Percentiles rank a stretch among this genome's conserved stretches.
Evolutionary conservation across 2,797 vertebrate genomes (phyloP).

Genomic region (Sciurus vulgaris): DNA sequence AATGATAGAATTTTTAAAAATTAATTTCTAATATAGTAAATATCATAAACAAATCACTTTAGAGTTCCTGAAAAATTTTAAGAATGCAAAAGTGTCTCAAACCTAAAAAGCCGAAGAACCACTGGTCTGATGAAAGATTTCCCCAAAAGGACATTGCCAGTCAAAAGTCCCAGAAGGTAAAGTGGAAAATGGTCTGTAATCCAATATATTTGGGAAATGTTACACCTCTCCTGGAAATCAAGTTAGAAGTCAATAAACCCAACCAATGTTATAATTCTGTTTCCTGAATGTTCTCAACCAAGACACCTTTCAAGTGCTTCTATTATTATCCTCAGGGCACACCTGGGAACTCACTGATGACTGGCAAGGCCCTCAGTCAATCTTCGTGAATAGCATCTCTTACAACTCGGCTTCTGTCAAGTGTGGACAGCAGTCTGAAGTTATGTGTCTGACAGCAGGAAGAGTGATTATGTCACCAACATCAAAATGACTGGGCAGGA

Average conservation of each 20-base stretch:
- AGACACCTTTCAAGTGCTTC: neutral
- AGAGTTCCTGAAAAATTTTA: neutral
- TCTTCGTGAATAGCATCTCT: neutral
- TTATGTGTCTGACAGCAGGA: neutral
- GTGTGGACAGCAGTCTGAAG: neutral
- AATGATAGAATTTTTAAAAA: neutral
- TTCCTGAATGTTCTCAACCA: neutral
- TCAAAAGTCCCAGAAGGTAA: conserved; percentile 14
- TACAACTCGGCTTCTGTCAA: neutral
- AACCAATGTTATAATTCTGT: neutral
- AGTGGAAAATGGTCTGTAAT: neutral
- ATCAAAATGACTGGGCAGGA: neutral
- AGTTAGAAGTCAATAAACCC: neutral
- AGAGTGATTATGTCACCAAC: neutral
- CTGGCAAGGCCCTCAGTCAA: neutral
- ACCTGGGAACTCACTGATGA: accelerated
- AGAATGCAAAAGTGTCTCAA: neutral
- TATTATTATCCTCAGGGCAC: neutral
- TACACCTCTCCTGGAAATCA: neutral
- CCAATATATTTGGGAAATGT: conserved; percentile 35
- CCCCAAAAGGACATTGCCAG: neutral
- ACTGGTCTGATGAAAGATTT: neutral
- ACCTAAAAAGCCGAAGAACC: neutral
- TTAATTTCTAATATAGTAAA: neutral
- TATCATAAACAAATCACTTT: conserved; percentile 10